These are phyloP conservation scores for Cygnus olor DNA, from an alignment of 2,797 vertebrate genomes.

Conservation along the genomic window DNA sequence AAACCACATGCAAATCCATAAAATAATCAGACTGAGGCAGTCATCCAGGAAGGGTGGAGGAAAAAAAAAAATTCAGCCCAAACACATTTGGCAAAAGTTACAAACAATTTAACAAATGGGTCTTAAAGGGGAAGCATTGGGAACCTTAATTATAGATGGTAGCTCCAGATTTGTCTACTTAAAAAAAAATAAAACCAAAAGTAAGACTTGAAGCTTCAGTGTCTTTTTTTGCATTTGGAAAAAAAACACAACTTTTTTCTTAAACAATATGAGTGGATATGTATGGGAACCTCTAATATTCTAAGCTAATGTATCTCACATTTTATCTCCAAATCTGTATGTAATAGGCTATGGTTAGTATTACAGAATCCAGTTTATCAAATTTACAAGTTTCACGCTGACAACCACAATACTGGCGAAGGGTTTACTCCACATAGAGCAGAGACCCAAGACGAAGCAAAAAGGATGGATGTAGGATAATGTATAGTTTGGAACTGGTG, in stretches of 20 bases:
- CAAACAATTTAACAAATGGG: not conserved
- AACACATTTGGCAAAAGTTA: not conserved
- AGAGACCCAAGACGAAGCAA: not conserved
- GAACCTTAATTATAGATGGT: not conserved
- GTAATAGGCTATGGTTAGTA: not conserved
- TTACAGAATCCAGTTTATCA: not conserved
- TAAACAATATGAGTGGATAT: not conserved
- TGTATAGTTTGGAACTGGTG: not conserved
- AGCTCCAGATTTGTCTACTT: not conserved
- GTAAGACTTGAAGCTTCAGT: not conserved
- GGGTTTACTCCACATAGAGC: not conserved
- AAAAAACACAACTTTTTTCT: not conserved
- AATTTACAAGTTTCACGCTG: not conserved
- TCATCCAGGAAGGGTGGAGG: not conserved
- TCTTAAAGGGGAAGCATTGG: not conserved
- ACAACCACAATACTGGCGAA: not conserved
- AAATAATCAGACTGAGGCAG: not conserved
- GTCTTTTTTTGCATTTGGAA: not conserved
- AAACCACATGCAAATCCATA: conserved; percentile 2
- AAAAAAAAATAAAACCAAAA: not conserved
- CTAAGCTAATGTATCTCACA: not conserved
- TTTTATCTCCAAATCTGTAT: not conserved
- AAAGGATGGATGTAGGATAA: not conserved
- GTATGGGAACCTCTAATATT: not conserved
- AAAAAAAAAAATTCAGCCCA: not conserved